phyloP scores from a whole-genome alignment of 1,140 invertebrate species.

The Babylonia areolata region DNA sequence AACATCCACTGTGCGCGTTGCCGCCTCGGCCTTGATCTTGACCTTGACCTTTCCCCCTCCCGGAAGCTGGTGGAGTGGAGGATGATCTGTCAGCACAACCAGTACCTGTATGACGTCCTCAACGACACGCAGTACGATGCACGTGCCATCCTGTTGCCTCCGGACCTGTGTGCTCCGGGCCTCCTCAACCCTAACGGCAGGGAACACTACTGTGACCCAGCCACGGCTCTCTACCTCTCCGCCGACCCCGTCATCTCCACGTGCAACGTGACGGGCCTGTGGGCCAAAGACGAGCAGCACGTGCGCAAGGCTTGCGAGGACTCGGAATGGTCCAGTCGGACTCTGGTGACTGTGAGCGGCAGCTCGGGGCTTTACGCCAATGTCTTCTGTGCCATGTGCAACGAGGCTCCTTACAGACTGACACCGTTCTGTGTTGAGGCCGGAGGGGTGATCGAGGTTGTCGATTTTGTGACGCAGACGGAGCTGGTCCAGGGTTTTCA shows the following conservation, averaged over 20 bases:
- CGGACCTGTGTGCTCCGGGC: neutral
- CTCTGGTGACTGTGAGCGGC: neutral
- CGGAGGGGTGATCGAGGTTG: neutral
- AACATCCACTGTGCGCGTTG: constrained; percentile 10
- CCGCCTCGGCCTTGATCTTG: too few species aligned
- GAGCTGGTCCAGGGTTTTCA: neutral
- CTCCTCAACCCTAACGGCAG: neutral
- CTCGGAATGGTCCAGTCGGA: neutral
- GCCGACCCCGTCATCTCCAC: neutral
- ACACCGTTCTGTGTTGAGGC: neutral
- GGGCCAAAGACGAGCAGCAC: neutral
- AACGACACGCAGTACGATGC: neutral
- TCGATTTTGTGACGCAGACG: neutral
- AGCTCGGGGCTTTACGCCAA: neutral
- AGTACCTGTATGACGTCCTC: constrained; percentile 13
- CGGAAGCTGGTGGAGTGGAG: neutral
- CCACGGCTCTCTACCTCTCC: neutral
- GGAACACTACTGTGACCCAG: neutral
- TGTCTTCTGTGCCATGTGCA: constrained; percentile 15
- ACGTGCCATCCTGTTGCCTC: neutral
- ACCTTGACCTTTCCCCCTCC: neutral
- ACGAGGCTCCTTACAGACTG: neutral
- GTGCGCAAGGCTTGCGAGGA: neutral
- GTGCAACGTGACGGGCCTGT: neutral
- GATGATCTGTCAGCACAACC: constrained; percentile 1